phyloP scores from a whole-genome alignment of 2,888 invertebrate genomes.

The Ellobium chinense region DNA sequence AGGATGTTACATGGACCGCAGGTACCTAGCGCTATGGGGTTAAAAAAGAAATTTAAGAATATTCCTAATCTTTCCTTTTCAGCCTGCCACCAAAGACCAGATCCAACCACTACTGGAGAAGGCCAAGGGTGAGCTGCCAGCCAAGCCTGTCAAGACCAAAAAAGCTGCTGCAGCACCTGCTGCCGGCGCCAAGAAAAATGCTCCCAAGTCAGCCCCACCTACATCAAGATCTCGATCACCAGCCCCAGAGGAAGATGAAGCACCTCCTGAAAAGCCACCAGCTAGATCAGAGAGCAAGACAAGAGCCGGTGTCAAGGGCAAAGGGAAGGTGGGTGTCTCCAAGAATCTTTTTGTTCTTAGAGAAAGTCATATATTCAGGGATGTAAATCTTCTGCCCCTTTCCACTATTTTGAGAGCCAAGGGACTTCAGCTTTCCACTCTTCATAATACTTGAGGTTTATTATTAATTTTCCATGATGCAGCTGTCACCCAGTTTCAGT shows the following conservation, averaged over 20 bases:
- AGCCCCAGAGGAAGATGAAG: slow-evolving; percentile 34
- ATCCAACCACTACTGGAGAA: slow-evolving; percentile 91
- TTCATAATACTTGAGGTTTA: too few species aligned
- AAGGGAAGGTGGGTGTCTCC: slow-evolving; percentile 46
- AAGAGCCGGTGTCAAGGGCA: slow-evolving; percentile 46
- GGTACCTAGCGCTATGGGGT: too few species aligned
- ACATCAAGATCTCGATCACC: slow-evolving; percentile 16
- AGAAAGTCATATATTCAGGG: too few species aligned
- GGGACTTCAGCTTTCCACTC: too few species aligned
- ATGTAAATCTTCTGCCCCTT: too few species aligned
- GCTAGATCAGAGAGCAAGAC: slow-evolving; percentile 55
- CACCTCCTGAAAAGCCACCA: slow-evolving; percentile 52
- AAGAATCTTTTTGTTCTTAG: too few species aligned
- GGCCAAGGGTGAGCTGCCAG: slow-evolving; percentile 89
- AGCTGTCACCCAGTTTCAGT: too few species aligned
- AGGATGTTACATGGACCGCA: too few species aligned
- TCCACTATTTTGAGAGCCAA: too few species aligned
- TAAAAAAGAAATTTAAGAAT: too few species aligned
- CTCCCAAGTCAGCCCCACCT: slow-evolving; percentile 47
- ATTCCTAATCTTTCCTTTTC: slow-evolving; percentile 46
- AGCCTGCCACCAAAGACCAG: slow-evolving; percentile 80
- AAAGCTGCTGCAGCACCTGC: slow-evolving; percentile 59
- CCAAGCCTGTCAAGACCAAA: slow-evolving; percentile 81
- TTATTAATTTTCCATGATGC: too few species aligned
- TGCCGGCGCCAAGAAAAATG: slow-evolving; percentile 48